Conservation (phyloP, 2,797 vertebrate genomes). For the Tragopan temminckii region DNA sequence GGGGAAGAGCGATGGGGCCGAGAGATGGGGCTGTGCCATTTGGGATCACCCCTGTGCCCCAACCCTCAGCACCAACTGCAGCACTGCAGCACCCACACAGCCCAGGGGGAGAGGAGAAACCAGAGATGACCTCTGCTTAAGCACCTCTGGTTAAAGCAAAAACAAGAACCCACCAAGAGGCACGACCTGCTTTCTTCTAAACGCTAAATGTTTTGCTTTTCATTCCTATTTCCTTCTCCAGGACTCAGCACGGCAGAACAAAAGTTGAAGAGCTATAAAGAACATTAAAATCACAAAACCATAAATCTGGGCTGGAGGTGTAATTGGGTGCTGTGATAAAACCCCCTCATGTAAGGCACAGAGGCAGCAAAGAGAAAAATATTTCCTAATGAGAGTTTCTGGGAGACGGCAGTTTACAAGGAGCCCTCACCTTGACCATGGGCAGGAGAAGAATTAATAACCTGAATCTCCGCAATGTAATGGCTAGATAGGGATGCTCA, state of each 20-base stretch:
- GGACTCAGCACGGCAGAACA: accelerated
- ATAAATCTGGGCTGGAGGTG: not conserved
- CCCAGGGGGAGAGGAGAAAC: not conserved
- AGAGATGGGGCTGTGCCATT: not conserved
- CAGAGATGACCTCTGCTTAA: not conserved
- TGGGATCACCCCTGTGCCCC: not conserved
- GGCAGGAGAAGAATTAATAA: conserved; percentile 14
- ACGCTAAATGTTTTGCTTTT: not conserved
- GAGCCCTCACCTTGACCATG: not conserved
- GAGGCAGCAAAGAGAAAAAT: not conserved
- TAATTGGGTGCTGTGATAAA: not conserved
- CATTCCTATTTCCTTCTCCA: not conserved
- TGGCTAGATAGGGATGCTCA: not conserved
- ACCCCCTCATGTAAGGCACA: not conserved
- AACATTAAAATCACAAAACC: not conserved
- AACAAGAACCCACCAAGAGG: not conserved
- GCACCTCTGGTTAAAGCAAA: not conserved
- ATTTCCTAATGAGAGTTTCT: not conserved
- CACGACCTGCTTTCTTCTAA: accelerated
- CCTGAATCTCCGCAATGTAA: conserved; percentile 7
- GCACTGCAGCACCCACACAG: not conserved
- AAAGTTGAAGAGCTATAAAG: not conserved
- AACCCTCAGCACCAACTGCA: not conserved
- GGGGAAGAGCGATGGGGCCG: not conserved
- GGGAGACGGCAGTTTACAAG: not conserved